Evolutionary conservation across 1,140 invertebrate species (phyloP), one percentile per base, ranked within the genome.

Genomic region (Cryptotermes secundus): DNA sequence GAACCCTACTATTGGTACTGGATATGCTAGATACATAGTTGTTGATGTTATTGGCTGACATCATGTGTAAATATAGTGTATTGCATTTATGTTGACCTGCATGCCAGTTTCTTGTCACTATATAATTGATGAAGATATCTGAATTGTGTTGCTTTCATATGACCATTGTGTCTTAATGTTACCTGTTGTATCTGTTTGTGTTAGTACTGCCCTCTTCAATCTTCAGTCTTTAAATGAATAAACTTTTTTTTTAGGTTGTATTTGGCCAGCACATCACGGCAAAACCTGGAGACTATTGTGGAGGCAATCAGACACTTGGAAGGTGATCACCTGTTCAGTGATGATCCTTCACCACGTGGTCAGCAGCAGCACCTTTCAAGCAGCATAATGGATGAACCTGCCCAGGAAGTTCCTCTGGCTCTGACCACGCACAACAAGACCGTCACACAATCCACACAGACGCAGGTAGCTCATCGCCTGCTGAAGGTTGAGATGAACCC

Each of bases 291-390:
- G 89, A 99, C 98, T 2, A 99, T 99, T 85, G 97, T 99, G 16
- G 98, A 99, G 89, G 98, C 98, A 36, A 99, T 99, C 86, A 93
- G 97, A 59, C 98, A 98, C 88, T 90, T 99, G 84, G 98, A 99
- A 89, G 98, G 98, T 14, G 97, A 98, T 89, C 96, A 97, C 89
- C 90, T 97, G 86, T 97, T 97, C 89, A 92, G 93, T 86, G 95
- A 96, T 87, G 95, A 95, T 53, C 84, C 86, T 38, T 38, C 36
- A 24, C 84, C 81, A 83, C 49, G 34, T 59, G 83, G 65, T 38
- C 85, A 79, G 16, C 84, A 82, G 81, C 38, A 38, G 4, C 59
- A 31, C 59, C n/a, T 72, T 2, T 31, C 81, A 14, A 26, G 19
- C n/a, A 38, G 45, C 26, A 16, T 82, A 81, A 36, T 53, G 31